These are phyloP conservation scores for Macaria notata DNA, from an alignment of 2,888 invertebrate genomes.

Conservation along the genomic window DNA sequence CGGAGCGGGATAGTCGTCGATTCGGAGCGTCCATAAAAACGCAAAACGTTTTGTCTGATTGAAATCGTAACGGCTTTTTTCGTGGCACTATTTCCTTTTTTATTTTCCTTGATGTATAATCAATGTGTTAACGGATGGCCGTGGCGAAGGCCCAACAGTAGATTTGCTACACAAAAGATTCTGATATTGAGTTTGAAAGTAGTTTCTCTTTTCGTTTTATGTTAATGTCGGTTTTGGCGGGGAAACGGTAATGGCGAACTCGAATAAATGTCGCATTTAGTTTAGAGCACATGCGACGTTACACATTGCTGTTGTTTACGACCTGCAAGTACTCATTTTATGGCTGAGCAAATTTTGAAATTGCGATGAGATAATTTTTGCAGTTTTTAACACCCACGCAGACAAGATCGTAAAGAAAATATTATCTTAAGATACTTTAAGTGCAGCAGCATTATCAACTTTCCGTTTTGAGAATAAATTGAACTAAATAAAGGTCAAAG, in stretches of 20 bases:
- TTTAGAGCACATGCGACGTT: slow-evolving; percentile 51
- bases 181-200: slow-evolving; percentile 80
- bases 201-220: slow-evolving; percentile 77
- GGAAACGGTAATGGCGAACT: slow-evolving; percentile 66
- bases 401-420: slow-evolving; percentile 5
- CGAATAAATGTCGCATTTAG: slow-evolving; percentile 71
- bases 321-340: slow-evolving; percentile 37
- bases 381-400: slow-evolving; percentile 14
- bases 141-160: slow-evolving; percentile 70
- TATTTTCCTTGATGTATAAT: slow-evolving; percentile 81
- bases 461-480: too few relatives aligned
- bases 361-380: slow-evolving; percentile 34
- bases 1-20: slow-evolving; percentile 80
- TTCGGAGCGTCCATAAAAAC: slow-evolving; percentile 78
- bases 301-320: slow-evolving; percentile 52
- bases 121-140: slow-evolving; percentile 81
- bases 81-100: slow-evolving; percentile 73
- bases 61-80: slow-evolving; percentile 77
- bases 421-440: not conserved
- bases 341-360: slow-evolving; percentile 42
- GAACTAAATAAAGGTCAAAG: too few relatives aligned
- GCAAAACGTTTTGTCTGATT: slow-evolving; percentile 82
- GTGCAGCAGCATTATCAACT: too few relatives aligned
- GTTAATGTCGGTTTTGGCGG: slow-evolving; percentile 75
- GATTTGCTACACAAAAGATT: slow-evolving; percentile 80